Base-by-base conservation (phyloP, 2,888 invertebrate genomes). In the Caenorhabditis angaria region DNA sequence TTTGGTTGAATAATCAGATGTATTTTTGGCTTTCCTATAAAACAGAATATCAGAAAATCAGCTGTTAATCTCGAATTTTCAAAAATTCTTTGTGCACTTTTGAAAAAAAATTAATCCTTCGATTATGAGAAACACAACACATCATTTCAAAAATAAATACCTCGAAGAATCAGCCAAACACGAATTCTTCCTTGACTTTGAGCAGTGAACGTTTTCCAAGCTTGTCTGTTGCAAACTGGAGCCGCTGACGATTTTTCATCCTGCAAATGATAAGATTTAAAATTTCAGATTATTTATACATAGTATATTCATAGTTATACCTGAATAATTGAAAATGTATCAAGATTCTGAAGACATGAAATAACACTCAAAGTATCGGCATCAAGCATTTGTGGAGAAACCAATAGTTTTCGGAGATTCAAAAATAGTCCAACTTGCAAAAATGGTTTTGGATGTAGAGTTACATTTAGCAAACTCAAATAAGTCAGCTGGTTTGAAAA, bases 381-480 rank as follows among this genome's bases (percentile, higher is more conserved):
- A 65, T 76, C 92, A 57, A 94, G 89, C 88, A 92, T 93, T 88
- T 93, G 89, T 1, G 89, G 89, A n/a, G 88, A 88, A 47, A 89
- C 81, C 27, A 87, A 81, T 25, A 90, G 83, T 71, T 91, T 92
- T 84, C 91, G 89, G 64, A 94, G 90, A 87, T 93, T 92, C 27
- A 93, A 87, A 87, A 94, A 93, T 29, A 93, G 91, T 0, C 93
- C 93, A 28, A 92, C 91, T 83, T 93, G 93, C 71, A 93, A 89
- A 24, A 94, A 89, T 32, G 92, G 91, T 81, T 92, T 92, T 56
- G 91, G 91, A 5, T 90, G 89, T 81, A 91, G 92, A 0, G 93
- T 93, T 3, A 92, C 90, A 88, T 94, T 94, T 8, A 93, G 90
- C n/a, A 94, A 86, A 65, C 91, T 90, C 27, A 94, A 88, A 1